Evolutionary conservation across 1,140 invertebrate species (phyloP).

Genomic region (Venturia canescens): DNA sequence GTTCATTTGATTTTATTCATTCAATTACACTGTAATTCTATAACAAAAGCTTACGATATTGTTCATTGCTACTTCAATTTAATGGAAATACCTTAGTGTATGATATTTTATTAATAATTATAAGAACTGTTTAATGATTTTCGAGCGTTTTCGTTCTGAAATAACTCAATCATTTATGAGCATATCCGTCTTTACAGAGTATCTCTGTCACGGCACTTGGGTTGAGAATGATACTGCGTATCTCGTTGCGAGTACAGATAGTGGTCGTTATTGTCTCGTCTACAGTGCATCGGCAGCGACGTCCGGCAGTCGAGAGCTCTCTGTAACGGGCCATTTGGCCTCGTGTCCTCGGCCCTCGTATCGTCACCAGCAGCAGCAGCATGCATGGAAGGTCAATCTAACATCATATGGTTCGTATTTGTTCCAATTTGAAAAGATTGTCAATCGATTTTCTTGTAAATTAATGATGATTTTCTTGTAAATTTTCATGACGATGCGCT

Average conservation of each 20-base stretch:
- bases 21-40: too few relatives aligned
- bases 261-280: constrained; percentile 72
- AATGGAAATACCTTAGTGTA: too few relatives aligned
- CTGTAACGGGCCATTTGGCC: constrained; percentile 71
- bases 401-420: constrained; percentile 70
- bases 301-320: constrained; percentile 66
- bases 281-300: constrained; percentile 70
- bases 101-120: too few relatives aligned
- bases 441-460: not conserved
- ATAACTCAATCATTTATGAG: not conserved
- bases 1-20: too few relatives aligned
- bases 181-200: constrained; percentile 75
- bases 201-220: constrained; percentile 83
- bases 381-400: constrained; percentile 73
- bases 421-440: constrained; percentile 44
- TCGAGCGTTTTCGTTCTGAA: not conserved
- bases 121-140: too few relatives aligned
- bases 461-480: too few relatives aligned
- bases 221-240: constrained; percentile 82
- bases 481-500: too few relatives aligned
- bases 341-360: constrained; percentile 72
- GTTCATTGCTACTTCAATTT: too few relatives aligned
- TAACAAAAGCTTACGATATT: too few relatives aligned
- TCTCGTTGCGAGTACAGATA: constrained; percentile 79
- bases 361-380: constrained; percentile 60